These are phyloP conservation scores for Hemichromis elongatus DNA, from an alignment of 2,113 vertebrate species.

Conservation along the genomic window DNA sequence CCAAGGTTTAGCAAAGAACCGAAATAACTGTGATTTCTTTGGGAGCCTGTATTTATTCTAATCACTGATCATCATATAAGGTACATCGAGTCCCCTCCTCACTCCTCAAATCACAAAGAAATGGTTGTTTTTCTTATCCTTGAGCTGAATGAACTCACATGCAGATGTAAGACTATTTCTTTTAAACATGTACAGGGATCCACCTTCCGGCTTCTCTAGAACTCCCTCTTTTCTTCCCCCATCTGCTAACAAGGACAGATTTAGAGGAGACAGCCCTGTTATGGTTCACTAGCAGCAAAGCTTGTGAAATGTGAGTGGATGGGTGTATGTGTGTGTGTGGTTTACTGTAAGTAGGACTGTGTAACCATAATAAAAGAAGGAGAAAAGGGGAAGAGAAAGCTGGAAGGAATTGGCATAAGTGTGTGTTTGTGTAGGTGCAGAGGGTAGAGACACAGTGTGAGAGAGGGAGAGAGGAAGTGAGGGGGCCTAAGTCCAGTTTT, in stretches of 20 bases:
- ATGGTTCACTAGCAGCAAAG: slow-evolving; percentile 30
- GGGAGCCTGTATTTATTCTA: background rate
- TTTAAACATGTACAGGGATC: background rate
- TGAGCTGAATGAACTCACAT: background rate
- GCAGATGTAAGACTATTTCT: background rate
- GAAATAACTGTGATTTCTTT: background rate
- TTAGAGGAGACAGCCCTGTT: slow-evolving; percentile 11
- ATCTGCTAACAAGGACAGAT: slow-evolving; percentile 37
- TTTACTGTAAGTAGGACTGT: slow-evolving; percentile 6
- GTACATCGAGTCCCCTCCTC: background rate
- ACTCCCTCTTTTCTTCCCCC: background rate
- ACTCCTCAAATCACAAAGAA: background rate
- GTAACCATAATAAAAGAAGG: background rate
- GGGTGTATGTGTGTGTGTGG: slow-evolving; percentile 7
- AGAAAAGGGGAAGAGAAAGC: background rate
- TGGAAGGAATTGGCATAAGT: background rate
- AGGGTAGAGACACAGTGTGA: background rate
- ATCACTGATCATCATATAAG: background rate
- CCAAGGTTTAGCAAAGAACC: background rate
- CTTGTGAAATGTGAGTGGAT: slow-evolving; percentile 38
- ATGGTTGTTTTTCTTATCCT: background rate
- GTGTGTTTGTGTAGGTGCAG: background rate
- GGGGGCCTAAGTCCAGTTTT: slow-evolving; percentile 39
- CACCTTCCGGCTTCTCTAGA: background rate
- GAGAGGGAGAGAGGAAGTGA: background rate